Conservation (phyloP, 2,113 vertebrate species). For the Crotalus horridus region DNA sequence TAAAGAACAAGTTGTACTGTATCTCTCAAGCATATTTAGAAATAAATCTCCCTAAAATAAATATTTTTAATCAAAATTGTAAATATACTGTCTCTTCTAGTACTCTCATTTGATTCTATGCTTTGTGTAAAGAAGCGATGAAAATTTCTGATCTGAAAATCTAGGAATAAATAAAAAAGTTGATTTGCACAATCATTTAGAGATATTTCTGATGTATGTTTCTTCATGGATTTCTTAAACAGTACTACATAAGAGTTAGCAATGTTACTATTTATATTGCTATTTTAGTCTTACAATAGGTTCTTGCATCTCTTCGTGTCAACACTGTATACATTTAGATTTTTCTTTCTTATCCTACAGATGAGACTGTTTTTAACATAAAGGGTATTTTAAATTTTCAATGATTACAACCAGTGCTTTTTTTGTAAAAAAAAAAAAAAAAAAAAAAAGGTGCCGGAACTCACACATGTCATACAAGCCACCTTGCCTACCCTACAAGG, state of each 20-base stretch:
- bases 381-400: neutral
- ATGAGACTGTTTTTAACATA: neutral
- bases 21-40: neutral
- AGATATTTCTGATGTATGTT: neutral
- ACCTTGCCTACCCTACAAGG: no score
- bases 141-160: neutral
- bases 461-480: no score
- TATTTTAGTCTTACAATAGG: neutral
- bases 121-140: neutral
- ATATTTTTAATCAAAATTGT: neutral
- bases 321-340: neutral
- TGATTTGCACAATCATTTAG: neutral
- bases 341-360: neutral
- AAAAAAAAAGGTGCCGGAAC: no score
- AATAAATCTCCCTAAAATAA: neutral
- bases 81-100: neutral
- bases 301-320: neutral
- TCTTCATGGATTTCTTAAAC: neutral
- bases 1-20: neutral
- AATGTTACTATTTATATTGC: neutral
- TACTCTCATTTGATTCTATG: neutral
- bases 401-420: neutral
- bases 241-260: neutral
- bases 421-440: no score
- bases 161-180: neutral